A percentile compares a stretch with the other conserved stretches of the same genome.
phyloP scores from a whole-genome alignment of 2,888 invertebrate genomes.

The Lithophane ornitopus region DNA sequence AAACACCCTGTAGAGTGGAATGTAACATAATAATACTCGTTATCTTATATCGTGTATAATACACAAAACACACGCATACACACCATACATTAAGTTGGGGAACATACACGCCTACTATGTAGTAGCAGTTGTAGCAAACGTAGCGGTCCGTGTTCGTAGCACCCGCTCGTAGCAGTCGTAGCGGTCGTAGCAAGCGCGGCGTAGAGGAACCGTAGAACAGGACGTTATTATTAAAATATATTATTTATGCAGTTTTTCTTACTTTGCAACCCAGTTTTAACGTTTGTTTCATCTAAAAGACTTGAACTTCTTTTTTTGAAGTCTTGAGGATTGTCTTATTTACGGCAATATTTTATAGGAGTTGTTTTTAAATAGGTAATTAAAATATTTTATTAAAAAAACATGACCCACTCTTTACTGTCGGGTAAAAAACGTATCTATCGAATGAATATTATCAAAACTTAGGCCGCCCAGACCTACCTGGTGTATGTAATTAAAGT shows the following conservation, averaged over 20 bases:
- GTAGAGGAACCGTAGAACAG: slow-evolving; percentile 33
- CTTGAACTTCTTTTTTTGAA: too few relatives aligned
- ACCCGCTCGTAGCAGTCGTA: slow-evolving; percentile 5
- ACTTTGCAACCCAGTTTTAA: not conserved
- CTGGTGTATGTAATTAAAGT: slow-evolving; percentile 52
- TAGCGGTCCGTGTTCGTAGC: slow-evolving; percentile 37
- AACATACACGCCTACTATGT: not conserved
- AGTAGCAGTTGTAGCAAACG: slow-evolving; percentile 14
- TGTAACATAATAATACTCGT: not conserved
- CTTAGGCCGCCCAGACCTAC: not conserved
- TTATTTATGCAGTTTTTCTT: slow-evolving; percentile 3
- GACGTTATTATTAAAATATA: slow-evolving; percentile 1
- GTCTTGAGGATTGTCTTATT: too few relatives aligned
- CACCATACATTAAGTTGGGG: not conserved
- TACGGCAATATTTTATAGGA: not conserved
- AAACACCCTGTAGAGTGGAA: not conserved
- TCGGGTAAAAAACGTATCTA: not conserved
- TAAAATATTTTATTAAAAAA: not conserved
- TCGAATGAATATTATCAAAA: slow-evolving; percentile 14
- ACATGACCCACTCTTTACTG: not conserved
- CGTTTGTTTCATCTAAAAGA: not conserved
- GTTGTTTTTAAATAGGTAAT: not conserved
- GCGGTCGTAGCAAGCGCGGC: slow-evolving; percentile 36
- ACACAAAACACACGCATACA: not conserved
- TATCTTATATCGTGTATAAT: not conserved